Evolutionary conservation across 2,888 invertebrate species (phyloP).

Genomic region (Cantharis nigra): DNA sequence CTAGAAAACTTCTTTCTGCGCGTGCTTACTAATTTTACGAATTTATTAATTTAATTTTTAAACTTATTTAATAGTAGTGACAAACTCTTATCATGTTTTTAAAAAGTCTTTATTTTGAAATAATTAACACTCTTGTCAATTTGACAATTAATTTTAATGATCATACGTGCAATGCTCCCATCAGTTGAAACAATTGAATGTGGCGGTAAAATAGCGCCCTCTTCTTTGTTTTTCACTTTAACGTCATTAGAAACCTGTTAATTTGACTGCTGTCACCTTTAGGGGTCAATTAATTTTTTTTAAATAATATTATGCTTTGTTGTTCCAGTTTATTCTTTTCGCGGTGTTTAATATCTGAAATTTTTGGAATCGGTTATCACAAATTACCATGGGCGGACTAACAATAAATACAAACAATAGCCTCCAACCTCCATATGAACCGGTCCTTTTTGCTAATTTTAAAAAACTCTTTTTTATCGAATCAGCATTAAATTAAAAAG

Average conservation of each 20-base stretch:
- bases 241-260: neutral
- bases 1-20: slow-evolving; percentile 25
- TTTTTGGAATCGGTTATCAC: too few species aligned
- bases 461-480: too few species aligned
- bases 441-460: too few species aligned
- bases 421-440: too few species aligned
- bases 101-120: neutral
- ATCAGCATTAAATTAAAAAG: too few species aligned
- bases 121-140: neutral
- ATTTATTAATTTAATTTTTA: neutral
- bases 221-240: neutral
- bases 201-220: neutral
- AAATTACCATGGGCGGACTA: too few species aligned
- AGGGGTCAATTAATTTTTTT: neutral
- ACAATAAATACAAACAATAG: too few species aligned
- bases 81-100: neutral
- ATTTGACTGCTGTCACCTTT: neutral
- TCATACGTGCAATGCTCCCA: neutral
- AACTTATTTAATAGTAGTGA: neutral
- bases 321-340: too few species aligned
- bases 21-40: neutral
- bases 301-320: too few species aligned
- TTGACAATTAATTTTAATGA: neutral
- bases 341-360: too few species aligned
- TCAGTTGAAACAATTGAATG: neutral